Conservation (phyloP, 2,113 vertebrate genomes). For the Aptenodytes patagonicus region DNA sequence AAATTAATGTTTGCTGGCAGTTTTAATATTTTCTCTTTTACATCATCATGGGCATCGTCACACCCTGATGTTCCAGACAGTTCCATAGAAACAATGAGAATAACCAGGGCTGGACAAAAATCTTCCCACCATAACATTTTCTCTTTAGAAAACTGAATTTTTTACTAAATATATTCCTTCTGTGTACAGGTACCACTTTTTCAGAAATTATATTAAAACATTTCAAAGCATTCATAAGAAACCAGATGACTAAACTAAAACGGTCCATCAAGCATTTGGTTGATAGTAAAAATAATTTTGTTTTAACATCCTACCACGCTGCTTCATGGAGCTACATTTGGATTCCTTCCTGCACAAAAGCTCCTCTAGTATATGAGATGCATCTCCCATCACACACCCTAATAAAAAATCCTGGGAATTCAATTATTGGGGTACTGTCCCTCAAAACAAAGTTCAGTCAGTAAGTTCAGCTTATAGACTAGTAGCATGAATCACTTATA, state of each 20-base stretch:
- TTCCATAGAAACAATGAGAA: neutral
- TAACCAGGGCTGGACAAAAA: neutral
- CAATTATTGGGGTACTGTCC: neutral
- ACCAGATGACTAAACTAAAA: neutral
- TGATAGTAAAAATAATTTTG: neutral
- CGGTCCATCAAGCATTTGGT: rapidly evolving
- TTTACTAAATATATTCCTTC: neutral
- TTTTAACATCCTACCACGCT: too few relatives aligned
- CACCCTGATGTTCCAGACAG: neutral
- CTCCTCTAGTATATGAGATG: too few relatives aligned
- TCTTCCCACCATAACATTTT: neutral
- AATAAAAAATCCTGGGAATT: neutral
- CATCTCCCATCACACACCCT: neutral
- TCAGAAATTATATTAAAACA: too few relatives aligned
- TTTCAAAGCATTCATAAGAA: neutral
- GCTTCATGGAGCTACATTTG: neutral
- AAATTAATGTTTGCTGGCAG: neutral
- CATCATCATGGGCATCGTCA: neutral
- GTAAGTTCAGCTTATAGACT: neutral
- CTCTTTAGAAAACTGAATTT: neutral
- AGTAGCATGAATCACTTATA: neutral
- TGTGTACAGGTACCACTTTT: neutral
- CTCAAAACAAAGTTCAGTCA: neutral
- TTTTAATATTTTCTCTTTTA: neutral
- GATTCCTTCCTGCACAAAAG: neutral